A percentile compares a stretch with the other conserved stretches of the same genome.
Evolutionary conservation across 2,888 invertebrate genomes (phyloP).

Genomic region (Xestia rhomboidea): DNA sequence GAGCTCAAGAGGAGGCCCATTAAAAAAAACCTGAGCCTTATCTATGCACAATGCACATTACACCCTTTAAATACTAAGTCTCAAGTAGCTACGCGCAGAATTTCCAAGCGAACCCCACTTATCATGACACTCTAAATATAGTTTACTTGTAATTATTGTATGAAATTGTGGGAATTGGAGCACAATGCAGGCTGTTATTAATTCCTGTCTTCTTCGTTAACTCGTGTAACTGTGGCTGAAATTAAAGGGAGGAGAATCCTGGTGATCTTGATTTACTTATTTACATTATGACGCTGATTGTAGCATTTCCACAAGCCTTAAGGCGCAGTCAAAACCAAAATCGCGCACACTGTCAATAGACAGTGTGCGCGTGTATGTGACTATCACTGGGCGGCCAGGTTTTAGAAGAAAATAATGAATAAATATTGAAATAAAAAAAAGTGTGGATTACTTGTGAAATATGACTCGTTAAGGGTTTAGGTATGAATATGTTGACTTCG

Average conservation of each 20-base stretch:
- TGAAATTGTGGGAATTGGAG: constrained; percentile 35
- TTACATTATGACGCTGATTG: not conserved
- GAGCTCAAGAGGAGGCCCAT: too few relatives aligned
- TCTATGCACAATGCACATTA: not conserved
- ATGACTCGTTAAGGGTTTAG: too few relatives aligned
- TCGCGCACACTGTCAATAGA: too few relatives aligned
- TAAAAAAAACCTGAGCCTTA: too few relatives aligned
- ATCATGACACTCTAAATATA: not conserved
- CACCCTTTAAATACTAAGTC: not conserved
- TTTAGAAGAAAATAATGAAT: too few relatives aligned
- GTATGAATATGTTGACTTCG: too few relatives aligned
- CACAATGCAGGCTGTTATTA: constrained; percentile 27
- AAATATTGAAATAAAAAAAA: too few relatives aligned
- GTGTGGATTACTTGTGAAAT: too few relatives aligned
- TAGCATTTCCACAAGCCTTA: not conserved
- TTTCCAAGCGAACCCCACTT: constrained; percentile 9
- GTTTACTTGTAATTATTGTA: constrained; percentile 7
- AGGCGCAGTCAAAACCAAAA: too few relatives aligned
- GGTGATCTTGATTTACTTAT: constrained; percentile 11
- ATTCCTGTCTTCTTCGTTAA: constrained; percentile 3
- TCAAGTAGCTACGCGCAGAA: not conserved
- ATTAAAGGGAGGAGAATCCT: constrained; percentile 22
- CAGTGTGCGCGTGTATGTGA: too few relatives aligned
- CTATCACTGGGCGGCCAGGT: too few relatives aligned
- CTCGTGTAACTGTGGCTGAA: not conserved